Percentiles rank a stretch among this genome's conserved stretches.
Evolutionary conservation across 2,113 vertebrate genomes (phyloP).

Genomic region (Phodopus roborovskii): DNA sequence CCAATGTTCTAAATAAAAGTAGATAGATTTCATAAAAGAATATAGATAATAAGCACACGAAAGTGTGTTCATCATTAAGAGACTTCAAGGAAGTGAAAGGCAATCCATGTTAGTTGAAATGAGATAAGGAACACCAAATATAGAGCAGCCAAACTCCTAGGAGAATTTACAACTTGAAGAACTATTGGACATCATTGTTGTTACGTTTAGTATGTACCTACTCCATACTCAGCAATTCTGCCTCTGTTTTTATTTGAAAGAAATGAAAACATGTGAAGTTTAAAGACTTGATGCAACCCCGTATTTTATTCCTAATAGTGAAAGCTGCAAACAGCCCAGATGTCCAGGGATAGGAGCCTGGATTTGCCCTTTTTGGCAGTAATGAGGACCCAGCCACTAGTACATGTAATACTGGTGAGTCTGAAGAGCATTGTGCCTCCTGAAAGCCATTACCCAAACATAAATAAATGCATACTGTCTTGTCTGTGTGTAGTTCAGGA

Average conservation of each 20-base stretch:
- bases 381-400: not conserved
- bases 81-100: not conserved
- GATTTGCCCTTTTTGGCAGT: not conserved
- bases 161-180: not conserved
- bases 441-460: not conserved
- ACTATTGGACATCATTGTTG: not conserved
- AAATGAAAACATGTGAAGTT: not conserved
- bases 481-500: not conserved
- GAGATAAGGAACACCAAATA: not conserved
- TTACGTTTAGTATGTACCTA: not conserved
- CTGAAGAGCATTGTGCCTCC: not conserved
- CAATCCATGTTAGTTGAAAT: not conserved
- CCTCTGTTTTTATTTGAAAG: not conserved
- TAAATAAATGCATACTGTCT: not conserved
- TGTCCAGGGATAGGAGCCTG: not conserved
- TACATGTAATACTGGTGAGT: not conserved
- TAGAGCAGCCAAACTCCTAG: not conserved
- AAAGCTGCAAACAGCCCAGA: not conserved
- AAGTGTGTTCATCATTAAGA: not conserved
- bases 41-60: not conserved
- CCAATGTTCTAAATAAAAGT: not conserved
- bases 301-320: not conserved
- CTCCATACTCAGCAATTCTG: not conserved
- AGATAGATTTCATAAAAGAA: slow-evolving; percentile 9
- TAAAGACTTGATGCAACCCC: not conserved